Evolutionary conservation across 64 coral and sea anemone species (phyloP), one percentile per base, ranked within the genome.

Genomic region (Stylophora pistillata): DNA sequence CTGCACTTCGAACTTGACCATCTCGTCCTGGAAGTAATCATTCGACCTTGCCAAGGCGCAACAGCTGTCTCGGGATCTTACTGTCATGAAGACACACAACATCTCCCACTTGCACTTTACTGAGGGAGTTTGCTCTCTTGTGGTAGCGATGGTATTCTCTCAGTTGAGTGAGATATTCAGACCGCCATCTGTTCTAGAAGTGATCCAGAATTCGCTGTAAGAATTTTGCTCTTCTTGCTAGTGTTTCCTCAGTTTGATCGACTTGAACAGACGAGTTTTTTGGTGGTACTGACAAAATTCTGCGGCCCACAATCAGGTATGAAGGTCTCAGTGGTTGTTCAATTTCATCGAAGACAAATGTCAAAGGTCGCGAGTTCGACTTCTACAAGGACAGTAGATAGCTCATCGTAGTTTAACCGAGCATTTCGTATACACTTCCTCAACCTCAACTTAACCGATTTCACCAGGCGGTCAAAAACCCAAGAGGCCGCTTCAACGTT

Each of bases 391-490:
- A 74, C 21, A 55, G 58, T 87, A 64, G 75, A 66, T 9, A 87
- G 72, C 41, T 92, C 90, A 11, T 74, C 82, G 37, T 86, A 92
- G 28, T 60, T 86, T 23, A 92, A 66, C 15, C 82, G 64, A 21
- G 73, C 85, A 53, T 52, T 87, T 20, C 56, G 41, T 14, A 92
- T 53, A 23, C 32, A 31, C 73, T 92, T 92, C 82, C 71, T 71
- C 52, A 92, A 70, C 53, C 25, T 68, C 55, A 74, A 59, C 58
- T 92, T 86, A 20, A 87, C 63, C 13, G 34, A 77, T 54, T 85
- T 68, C 5, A 92, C 90, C 32, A 92, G 56, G 2, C 82, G 59
- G 71, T 87, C 82, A 47, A 86, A 92, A 53, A 92, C 87, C 90
- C 82, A 92, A 77, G 90, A 82, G 57, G 84, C 70, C 30, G 56